phyloP scores from a whole-genome alignment of 2,113 vertebrate genomes.

The Canis aureus region DNA sequence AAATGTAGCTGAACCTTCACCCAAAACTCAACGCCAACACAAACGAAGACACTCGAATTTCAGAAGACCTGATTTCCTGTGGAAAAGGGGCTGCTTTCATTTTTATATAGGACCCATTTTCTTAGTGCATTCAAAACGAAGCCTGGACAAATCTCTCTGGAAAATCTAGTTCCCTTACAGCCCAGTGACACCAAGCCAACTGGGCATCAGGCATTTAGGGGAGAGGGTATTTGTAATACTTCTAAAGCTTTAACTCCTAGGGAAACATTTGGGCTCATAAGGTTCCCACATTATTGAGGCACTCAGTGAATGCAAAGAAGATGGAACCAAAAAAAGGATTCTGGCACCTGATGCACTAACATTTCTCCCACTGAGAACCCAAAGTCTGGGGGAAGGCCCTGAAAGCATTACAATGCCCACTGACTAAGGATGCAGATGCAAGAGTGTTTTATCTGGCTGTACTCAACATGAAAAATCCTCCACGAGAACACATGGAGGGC shows the following conservation, averaged over 20 bases:
- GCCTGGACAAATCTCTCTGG: background rate
- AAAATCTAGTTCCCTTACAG: background rate
- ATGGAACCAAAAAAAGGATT: background rate
- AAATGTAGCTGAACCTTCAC: conserved; percentile 51
- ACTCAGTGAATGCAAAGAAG: background rate
- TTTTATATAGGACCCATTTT: conserved; percentile 5
- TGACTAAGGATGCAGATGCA: rapidly evolving
- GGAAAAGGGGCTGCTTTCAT: background rate
- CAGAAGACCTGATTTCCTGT: conserved; percentile 52
- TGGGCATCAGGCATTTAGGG: background rate
- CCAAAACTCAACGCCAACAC: conserved; percentile 41
- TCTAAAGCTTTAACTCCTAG: background rate
- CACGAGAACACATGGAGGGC: background rate
- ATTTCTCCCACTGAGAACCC: background rate
- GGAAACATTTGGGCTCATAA: background rate
- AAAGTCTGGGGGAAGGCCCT: background rate
- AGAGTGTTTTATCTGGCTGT: background rate
- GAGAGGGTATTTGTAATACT: background rate
- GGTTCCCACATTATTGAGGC: background rate
- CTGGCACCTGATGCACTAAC: background rate
- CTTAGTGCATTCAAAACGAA: background rate
- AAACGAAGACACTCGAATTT: conserved; percentile 28
- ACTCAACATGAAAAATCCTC: background rate
- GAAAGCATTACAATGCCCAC: background rate
- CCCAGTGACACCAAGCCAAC: background rate